Conservation (phyloP, 2,888 invertebrate species). For the Trachelus troglodyta region DNA sequence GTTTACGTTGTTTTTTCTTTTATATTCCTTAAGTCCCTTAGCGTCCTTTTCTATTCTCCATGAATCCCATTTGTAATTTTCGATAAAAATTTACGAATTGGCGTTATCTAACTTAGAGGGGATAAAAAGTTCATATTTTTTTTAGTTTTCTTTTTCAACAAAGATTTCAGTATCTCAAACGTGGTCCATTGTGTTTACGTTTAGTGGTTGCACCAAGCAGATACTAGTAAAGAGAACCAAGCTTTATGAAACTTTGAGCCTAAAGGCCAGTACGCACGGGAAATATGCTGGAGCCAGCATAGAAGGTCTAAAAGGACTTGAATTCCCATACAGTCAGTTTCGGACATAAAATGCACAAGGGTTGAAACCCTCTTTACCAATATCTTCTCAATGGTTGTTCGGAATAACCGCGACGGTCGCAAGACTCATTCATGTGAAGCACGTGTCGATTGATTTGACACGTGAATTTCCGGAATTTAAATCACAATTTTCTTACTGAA, state of each 20-base stretch:
- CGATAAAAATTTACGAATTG: neutral
- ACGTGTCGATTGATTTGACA: neutral
- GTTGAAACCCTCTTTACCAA: too few species aligned
- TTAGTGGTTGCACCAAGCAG: neutral
- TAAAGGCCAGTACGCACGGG: too few species aligned
- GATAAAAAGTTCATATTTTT: constrained; percentile 10
- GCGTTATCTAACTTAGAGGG: neutral
- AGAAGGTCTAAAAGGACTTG: too few species aligned
- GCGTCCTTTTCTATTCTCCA: neutral
- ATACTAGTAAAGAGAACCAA: too few species aligned
- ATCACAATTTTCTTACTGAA: neutral
- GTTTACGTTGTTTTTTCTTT: neutral
- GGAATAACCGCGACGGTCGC: neutral
- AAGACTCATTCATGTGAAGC: neutral
- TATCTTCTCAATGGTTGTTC: too few species aligned
- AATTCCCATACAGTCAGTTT: too few species aligned
- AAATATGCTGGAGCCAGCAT: too few species aligned
- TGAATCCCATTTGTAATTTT: neutral
- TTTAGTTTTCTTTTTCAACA: constrained; percentile 39
- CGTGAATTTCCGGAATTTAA: neutral
- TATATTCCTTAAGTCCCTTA: neutral
- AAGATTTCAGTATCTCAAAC: constrained; percentile 56
- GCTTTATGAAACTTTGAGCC: too few species aligned
- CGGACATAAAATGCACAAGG: too few species aligned
- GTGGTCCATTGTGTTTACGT: constrained; percentile 56